Percentiles rank a stretch among this genome's conserved stretches.
These are phyloP conservation scores for Pseudomyrmex cubaensis DNA, from an alignment of 1,140 invertebrate species.

Conservation along the genomic window DNA sequence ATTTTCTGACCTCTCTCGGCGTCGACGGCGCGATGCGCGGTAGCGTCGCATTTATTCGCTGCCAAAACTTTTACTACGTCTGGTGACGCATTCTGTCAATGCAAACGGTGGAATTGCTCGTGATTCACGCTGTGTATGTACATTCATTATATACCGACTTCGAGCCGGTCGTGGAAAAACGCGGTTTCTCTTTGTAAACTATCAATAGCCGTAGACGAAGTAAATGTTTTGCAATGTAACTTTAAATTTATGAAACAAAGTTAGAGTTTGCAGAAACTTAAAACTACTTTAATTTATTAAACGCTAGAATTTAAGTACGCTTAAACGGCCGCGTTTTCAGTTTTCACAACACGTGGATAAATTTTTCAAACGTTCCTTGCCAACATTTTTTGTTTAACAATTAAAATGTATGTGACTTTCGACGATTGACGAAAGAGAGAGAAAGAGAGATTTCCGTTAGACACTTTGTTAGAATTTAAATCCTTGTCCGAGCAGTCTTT, in stretches of 20 bases:
- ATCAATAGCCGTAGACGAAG: background rate
- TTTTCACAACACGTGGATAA: background rate
- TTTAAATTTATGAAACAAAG: background rate
- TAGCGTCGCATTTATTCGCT: conserved; percentile 94
- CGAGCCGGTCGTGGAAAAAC: background rate
- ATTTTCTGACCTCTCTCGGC: conserved; percentile 93
- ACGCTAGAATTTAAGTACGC: background rate
- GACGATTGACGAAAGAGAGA: too few species aligned
- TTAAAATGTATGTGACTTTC: background rate
- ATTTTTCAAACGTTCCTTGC: background rate
- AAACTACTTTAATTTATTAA: conserved; percentile 3
- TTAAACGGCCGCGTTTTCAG: background rate
- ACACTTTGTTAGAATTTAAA: too few species aligned
- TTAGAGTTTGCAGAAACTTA: background rate
- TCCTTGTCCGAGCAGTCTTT: background rate
- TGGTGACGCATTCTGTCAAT: conserved; percentile 92
- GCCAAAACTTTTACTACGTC: conserved; percentile 94
- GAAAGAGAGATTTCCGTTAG: too few species aligned
- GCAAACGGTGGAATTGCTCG: conserved; percentile 52
- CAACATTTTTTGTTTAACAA: background rate
- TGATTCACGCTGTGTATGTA: conserved; percentile 16
- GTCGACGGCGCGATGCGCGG: conserved; percentile 90
- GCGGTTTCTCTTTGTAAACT: background rate
- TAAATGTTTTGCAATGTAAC: background rate
- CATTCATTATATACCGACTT: conserved; percentile 1